Conservation (phyloP, 2,888 invertebrate species). For the Corbicula japonica region DNA sequence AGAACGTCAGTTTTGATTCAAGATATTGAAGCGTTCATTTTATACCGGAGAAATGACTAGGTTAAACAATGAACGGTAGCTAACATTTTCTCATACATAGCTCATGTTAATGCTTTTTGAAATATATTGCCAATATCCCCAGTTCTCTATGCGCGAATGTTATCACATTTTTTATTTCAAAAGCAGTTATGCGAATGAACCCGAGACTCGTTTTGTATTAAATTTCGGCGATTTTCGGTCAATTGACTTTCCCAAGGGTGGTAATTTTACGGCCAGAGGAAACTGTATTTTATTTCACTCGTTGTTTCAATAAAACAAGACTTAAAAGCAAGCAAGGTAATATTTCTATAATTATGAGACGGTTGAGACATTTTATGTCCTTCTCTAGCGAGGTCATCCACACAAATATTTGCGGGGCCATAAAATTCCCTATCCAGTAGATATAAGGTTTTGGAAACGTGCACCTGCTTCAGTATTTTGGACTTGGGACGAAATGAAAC, state of each 20-base stretch:
- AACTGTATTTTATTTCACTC: constrained; percentile 65
- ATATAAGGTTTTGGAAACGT: constrained; percentile 51
- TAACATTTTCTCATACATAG: constrained; percentile 12
- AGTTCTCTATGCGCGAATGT: constrained; percentile 41
- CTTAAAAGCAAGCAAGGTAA: constrained; percentile 70
- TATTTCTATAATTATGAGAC: constrained; percentile 78
- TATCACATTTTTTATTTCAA: constrained; percentile 38
- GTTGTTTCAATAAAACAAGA: constrained; percentile 67
- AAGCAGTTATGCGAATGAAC: constrained; percentile 40
- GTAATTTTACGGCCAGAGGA: constrained; percentile 62
- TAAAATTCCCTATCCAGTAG: constrained; percentile 65
- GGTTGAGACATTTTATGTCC: constrained; percentile 68
- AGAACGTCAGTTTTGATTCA: constrained; percentile 43
- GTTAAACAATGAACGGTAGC: constrained; percentile 24
- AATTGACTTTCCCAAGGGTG: constrained; percentile 63
- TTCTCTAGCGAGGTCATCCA: constrained; percentile 59
- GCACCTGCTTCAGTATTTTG: constrained; percentile 47
- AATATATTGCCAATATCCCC: constrained; percentile 51
- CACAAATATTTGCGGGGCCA: constrained; percentile 64
- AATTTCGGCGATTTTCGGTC: constrained; percentile 67
- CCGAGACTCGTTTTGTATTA: constrained; percentile 41
- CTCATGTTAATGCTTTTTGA: constrained; percentile 18
- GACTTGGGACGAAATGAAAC: constrained; percentile 22
- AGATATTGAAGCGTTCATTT: constrained; percentile 24
- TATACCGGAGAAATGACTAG: constrained; percentile 16